Evolutionary conservation across 1,140 invertebrate genomes (phyloP).

Genomic region (Archegozetes longisetosus): DNA sequence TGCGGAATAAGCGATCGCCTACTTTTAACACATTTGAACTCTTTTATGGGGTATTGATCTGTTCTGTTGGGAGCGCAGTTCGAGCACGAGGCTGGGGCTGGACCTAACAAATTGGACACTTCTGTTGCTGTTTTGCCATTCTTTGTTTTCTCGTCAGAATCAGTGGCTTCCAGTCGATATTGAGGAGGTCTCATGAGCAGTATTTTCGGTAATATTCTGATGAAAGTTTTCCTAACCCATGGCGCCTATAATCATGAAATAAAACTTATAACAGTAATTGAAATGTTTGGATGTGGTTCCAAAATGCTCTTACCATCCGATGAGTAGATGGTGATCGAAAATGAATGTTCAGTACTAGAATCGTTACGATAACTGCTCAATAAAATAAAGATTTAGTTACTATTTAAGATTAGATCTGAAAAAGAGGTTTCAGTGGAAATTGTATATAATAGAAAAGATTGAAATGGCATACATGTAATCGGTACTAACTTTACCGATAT

Average conservation of each 20-base stretch:
- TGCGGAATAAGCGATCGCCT: neutral
- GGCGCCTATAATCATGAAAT: conserved; percentile 32
- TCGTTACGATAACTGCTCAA: conserved; percentile 68
- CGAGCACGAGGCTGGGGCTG: conserved; percentile 5
- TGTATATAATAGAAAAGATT: too few species aligned
- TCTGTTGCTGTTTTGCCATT: conserved; percentile 1
- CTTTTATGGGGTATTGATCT: neutral
- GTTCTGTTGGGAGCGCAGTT: conserved; percentile 4
- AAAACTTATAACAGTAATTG: neutral
- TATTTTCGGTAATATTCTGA: conserved; percentile 62
- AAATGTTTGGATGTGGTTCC: neutral
- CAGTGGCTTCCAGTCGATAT: conserved; percentile 19
- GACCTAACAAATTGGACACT: neutral
- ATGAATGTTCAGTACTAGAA: conserved; percentile 95
- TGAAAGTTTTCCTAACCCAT: conserved; percentile 75
- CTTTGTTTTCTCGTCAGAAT: conserved; percentile 6
- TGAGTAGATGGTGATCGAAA: conserved; percentile 97
- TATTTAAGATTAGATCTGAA: too few species aligned
- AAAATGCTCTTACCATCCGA: conserved; percentile 42
- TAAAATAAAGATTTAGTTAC: neutral
- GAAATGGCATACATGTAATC: too few species aligned
- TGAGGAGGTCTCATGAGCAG: conserved; percentile 31
- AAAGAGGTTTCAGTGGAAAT: too few species aligned
- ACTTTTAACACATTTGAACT: neutral
- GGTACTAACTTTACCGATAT: too few species aligned